These are phyloP conservation scores for Xiphophorus birchmanni DNA, from an alignment of 2,797 vertebrate genomes.

Conservation along the genomic window DNA sequence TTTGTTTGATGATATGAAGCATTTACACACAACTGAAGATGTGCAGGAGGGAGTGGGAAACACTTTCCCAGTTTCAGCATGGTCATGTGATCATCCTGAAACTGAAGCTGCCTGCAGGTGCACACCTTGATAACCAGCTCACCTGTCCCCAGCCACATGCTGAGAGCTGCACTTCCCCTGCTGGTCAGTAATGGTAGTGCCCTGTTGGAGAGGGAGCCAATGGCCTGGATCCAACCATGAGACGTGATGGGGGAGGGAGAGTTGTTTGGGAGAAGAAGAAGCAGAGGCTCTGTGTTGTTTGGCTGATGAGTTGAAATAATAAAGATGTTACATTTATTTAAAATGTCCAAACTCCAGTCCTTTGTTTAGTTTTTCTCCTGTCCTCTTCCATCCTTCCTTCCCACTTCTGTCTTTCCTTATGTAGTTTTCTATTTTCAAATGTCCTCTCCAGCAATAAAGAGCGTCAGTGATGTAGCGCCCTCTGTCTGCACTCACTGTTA, in stretches of 20 bases:
- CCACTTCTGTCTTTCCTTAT: conserved; percentile 16
- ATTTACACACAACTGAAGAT: not conserved
- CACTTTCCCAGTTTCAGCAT: not conserved
- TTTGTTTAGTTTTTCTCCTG: not conserved
- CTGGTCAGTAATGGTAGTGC: conserved; percentile 65
- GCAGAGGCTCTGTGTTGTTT: not conserved
- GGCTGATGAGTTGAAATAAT: conserved; percentile 11
- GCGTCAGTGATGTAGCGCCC: conserved; percentile 65
- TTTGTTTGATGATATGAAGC: not conserved
- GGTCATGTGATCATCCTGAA: conserved; percentile 3
- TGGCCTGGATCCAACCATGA: conserved; percentile 50
- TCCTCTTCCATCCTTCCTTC: conserved; percentile 10
- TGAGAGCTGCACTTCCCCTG: conserved; percentile 58
- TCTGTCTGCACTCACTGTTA: conserved; percentile 61
- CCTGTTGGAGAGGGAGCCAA: conserved; percentile 55
- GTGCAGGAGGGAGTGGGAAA: not conserved
- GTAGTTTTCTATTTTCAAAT: conserved; percentile 9
- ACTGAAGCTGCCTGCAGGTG: conserved; percentile 3
- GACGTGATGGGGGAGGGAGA: conserved; percentile 29
- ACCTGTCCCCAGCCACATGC: conserved; percentile 59
- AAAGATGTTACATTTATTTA: conserved; percentile 13
- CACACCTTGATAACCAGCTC: conserved; percentile 21
- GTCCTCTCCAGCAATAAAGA: conserved; percentile 35
- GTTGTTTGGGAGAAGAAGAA: not conserved
- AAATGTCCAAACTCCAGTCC: conserved; percentile 17